Conservation (phyloP, 64 coral and sea anemone genomes). For the Stichodactyla helianthus region DNA sequence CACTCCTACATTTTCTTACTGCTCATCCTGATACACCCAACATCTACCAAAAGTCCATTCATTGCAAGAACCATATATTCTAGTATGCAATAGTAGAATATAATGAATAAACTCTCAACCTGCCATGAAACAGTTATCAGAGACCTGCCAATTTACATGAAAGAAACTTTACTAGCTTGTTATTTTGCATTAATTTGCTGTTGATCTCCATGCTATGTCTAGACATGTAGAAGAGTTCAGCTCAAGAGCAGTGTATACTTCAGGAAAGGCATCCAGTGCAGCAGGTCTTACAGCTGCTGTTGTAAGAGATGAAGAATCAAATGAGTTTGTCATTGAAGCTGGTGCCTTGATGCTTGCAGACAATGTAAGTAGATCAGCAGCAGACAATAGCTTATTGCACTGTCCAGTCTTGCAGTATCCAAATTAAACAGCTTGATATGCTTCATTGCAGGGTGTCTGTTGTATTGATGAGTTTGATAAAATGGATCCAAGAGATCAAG, state of each 20-base stretch:
- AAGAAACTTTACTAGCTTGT: background rate
- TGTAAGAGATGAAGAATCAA: slow-evolving; percentile 94
- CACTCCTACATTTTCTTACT: no score
- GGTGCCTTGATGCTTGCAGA: slow-evolving; percentile 98
- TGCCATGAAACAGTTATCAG: no score
- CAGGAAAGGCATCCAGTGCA: slow-evolving; percentile 93
- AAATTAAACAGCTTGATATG: background rate
- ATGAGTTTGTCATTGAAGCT: slow-evolving; percentile 98
- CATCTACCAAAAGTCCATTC: no score
- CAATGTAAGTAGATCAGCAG: slow-evolving; percentile 59
- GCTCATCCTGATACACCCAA: no score
- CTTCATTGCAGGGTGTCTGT: slow-evolving; percentile 70
- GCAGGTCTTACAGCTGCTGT: slow-evolving; percentile 98
- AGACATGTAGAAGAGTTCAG: slow-evolving; percentile 99
- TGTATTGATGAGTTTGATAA: slow-evolving; percentile 99
- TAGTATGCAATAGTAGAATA: no score
- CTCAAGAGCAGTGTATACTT: slow-evolving; percentile 92
- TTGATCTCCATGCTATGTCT: background rate
- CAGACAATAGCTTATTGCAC: background rate
- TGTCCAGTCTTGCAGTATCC: no score
- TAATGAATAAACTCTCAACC: no score
- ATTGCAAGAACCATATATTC: no score
- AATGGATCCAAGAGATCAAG: slow-evolving; percentile 95
- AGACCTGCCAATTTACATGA: no score
- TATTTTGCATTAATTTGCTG: background rate